These are phyloP conservation scores for Drosophila sordidula DNA, from an alignment of 2,888 invertebrate species.

Conservation along the genomic window DNA sequence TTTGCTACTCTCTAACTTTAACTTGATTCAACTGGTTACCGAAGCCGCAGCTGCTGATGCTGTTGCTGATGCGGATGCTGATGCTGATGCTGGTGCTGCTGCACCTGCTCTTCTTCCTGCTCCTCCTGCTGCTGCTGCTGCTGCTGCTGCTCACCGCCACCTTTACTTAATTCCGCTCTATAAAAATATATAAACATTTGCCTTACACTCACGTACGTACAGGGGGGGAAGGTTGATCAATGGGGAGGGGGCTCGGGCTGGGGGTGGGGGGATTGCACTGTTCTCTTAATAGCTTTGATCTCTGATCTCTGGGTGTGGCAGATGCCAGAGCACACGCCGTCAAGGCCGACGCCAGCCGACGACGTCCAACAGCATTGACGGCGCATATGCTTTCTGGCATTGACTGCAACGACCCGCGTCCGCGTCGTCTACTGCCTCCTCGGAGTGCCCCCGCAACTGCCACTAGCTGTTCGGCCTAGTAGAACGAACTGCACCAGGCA, in stretches of 20 bases:
- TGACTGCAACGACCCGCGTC: constrained; percentile 44
- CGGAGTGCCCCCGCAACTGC: constrained; percentile 31
- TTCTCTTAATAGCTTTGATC: constrained; percentile 19
- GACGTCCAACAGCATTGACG: constrained; percentile 26
- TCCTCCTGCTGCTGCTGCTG: constrained; percentile 9
- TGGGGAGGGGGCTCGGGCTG: neutral
- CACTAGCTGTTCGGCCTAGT: constrained; percentile 47
- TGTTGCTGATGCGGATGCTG: constrained; percentile 4
- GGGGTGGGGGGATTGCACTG: constrained; percentile 6
- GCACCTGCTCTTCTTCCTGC: constrained; percentile 12
- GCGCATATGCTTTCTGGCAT: constrained; percentile 22
- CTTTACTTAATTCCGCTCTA: constrained; percentile 40
- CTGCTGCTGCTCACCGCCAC: constrained; percentile 3
- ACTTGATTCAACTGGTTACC: constrained; percentile 23
- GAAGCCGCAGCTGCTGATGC: constrained; percentile 4
- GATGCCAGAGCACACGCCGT: constrained; percentile 39
- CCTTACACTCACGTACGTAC: constrained; percentile 37
- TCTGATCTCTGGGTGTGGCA: constrained; percentile 38
- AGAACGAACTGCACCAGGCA: constrained; percentile 83
- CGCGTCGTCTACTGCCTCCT: constrained; percentile 50
- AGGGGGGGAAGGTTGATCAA: constrained; percentile 1
- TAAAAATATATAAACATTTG: constrained; percentile 71
- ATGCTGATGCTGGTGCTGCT: too few species aligned
- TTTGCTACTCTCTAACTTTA: constrained; percentile 26
- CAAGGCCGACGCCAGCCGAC: constrained; percentile 29